Evolutionary conservation across 2,113 vertebrate genomes (phyloP), one percentile per base, ranked within the genome.

Genomic region (Cardinalis cardinalis): DNA sequence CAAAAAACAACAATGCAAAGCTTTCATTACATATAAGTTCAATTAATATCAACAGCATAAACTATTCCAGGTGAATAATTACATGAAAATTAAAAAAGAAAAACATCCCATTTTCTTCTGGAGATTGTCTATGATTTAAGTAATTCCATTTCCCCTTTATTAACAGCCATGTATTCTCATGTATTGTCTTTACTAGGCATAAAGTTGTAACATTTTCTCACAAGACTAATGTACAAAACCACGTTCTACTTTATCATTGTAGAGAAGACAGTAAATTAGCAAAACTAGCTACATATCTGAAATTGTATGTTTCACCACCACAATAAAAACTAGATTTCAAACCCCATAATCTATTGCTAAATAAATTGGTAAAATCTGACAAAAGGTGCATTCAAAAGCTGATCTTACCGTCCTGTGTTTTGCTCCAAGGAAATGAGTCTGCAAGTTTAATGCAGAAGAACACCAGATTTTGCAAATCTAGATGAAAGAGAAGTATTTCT

Each of bases 381-480:
- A 76, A 49, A 74, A 69, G 5, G 1, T 38, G 14, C 36, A 43
- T 48, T 32, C 9, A 81, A 86, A 79, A 81, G 18, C 7, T 17
- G 34, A 65, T 56, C 95, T 94, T 96, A 96, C 94, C 75, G 3
- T 55, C 55, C 94, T 97, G 70, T 96, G 94, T 65, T 94, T 96
- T 38, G 49, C 24, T 41, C 95, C 95, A 61, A 95, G 90, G 83
- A 97, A 97, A 56, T 95, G 95, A 83, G 85, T 91, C 74, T 94
- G 94, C 74, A 97, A 80, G 87, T 96, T 95, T 23, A 97, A 41
- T 7, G 95, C 92, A 63, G 95, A 97, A 79, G 92, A 95, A 79
- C 96, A 95, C 75, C 92, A 90, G 70, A 97, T 88, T 89, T 96
- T 95, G 91, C 96, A 97, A 71, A 97, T 93, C 96, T 96, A 93